A percentile compares a stretch with the other conserved stretches of the same genome.
phyloP scores from a whole-genome alignment of 53 echinoderm and acorn worm genomes.

The Crossaster papposus region DNA sequence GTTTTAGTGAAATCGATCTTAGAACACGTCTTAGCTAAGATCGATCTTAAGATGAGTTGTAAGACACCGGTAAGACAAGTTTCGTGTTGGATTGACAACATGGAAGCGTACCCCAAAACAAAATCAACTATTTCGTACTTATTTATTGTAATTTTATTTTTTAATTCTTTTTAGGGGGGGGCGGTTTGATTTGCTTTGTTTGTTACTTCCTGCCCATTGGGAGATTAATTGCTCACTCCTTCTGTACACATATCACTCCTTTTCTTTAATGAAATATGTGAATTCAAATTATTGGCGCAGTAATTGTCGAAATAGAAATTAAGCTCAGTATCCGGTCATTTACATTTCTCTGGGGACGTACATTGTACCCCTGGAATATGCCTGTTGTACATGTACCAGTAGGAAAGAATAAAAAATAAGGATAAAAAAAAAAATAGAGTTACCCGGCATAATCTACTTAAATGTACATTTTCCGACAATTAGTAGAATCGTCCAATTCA shows the following conservation, averaged over 20 bases:
- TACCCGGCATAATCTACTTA: too few relatives aligned
- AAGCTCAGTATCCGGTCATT: neutral
- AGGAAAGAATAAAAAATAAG: too few relatives aligned
- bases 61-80: too few relatives aligned
- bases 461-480: constrained; percentile 4
- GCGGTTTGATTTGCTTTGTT: neutral
- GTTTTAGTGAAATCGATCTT: too few relatives aligned
- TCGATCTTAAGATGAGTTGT: too few relatives aligned
- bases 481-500: constrained; percentile 41
- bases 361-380: neutral
- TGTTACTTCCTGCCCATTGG: neutral
- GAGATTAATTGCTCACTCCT: neutral
- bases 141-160: too few relatives aligned
- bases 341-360: neutral
- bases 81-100: too few relatives aligned
- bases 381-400: neutral
- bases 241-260: neutral
- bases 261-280: neutral
- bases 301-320: neutral
- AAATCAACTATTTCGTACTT: too few relatives aligned
- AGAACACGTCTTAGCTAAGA: too few relatives aligned
- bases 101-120: too few relatives aligned
- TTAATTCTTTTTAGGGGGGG: too few relatives aligned
- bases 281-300: neutral
- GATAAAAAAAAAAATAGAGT: too few relatives aligned